These are phyloP conservation scores for Goniozus legneri DNA, from an alignment of 1,140 invertebrate genomes.

Conservation along the genomic window DNA sequence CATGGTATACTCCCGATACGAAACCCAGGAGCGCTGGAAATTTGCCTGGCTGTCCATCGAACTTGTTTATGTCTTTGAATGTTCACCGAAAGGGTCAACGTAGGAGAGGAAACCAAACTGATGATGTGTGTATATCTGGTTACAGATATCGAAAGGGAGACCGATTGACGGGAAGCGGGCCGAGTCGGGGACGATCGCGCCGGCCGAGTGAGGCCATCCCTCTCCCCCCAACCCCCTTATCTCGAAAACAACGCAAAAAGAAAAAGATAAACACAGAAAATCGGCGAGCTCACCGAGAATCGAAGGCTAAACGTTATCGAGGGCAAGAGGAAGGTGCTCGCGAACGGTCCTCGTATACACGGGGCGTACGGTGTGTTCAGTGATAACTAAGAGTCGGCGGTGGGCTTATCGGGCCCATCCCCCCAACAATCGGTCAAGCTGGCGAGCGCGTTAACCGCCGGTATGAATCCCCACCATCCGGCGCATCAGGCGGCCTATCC, in stretches of 20 bases:
- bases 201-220: slow-evolving; percentile 7
- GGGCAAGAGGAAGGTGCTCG: too few relatives aligned
- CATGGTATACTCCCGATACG: too few relatives aligned
- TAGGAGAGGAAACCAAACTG: not conserved
- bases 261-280: not conserved
- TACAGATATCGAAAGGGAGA: slow-evolving; percentile 35
- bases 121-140: slow-evolving; percentile 17
- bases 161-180: slow-evolving; percentile 33
- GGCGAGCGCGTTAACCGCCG: slow-evolving; percentile 54
- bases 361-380: too few relatives aligned
- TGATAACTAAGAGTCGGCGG: slow-evolving; percentile 41
- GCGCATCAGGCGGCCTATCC: slow-evolving; percentile 47
- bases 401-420: slow-evolving; percentile 50
- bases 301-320: too few relatives aligned
- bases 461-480: slow-evolving; percentile 55
- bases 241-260: not conserved
- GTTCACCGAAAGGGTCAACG: too few relatives aligned
- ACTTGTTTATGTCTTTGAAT: too few relatives aligned
- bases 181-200: slow-evolving; percentile 14
- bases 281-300: too few relatives aligned
- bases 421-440: slow-evolving; percentile 50
- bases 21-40: too few relatives aligned
- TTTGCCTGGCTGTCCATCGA: too few relatives aligned
- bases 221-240: too few relatives aligned
- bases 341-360: too few relatives aligned